Evolutionary conservation across 2,113 vertebrate species (phyloP).

Genomic region (Gallinago jamesoni): DNA sequence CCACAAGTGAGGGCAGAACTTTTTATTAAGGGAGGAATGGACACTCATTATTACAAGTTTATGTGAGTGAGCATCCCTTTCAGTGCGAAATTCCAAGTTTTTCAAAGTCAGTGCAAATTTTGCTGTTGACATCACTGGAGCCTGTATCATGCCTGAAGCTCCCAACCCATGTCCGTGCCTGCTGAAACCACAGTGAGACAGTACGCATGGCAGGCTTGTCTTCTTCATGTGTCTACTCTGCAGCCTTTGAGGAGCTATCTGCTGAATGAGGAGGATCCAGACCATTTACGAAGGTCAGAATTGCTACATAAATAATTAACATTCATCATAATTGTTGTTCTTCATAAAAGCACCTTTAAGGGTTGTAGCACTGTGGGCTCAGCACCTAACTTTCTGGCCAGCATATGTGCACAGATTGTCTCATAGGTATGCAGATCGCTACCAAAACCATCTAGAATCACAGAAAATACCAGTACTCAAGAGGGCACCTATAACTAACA

Average conservation of each 20-base stretch:
- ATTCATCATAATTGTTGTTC: not conserved
- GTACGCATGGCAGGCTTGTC: not conserved
- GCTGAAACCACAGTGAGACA: not conserved
- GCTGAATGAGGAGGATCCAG: not conserved
- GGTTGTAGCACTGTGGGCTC: not conserved
- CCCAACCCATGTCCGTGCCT: fast-evolving
- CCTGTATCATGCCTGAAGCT: not conserved
- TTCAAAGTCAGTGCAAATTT: not conserved
- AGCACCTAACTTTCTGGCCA: not conserved
- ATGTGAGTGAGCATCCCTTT: not conserved
- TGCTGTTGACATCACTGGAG: not conserved
- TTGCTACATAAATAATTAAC: not conserved
- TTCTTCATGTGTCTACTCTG: not conserved
- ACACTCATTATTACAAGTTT: not conserved
- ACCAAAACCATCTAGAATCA: not conserved
- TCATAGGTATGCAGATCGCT: not conserved
- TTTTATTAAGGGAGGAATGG: not conserved
- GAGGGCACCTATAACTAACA: not conserved
- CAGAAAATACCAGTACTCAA: not conserved
- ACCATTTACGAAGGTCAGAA: not conserved
- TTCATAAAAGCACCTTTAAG: not conserved
- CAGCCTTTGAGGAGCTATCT: not conserved
- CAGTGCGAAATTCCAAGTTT: not conserved
- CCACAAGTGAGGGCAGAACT: not conserved
- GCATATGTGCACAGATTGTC: not conserved